Evolutionary conservation across 2,113 vertebrate species (phyloP), one percentile per base, ranked within the genome.

Genomic region (Ornithorhynchus anatinus): DNA sequence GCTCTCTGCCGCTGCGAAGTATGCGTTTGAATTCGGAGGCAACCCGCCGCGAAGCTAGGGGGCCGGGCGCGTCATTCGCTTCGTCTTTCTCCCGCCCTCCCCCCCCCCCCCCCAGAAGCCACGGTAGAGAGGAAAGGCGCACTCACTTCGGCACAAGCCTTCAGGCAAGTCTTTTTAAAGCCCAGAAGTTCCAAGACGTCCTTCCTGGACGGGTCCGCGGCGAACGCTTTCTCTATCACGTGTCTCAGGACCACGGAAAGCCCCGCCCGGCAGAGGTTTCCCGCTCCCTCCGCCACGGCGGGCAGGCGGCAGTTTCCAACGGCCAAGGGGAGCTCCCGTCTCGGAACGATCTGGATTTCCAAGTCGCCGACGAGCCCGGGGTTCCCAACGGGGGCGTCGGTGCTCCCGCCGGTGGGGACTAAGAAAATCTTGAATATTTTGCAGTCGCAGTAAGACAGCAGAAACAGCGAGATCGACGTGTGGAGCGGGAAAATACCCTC

Each of bases 91-190:
- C 40, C 40, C 40, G 11, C 40, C 12, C 40, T 42, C 40, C 40
- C 40, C n/a, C n/a, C n/a, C n/a, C n/a, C n/a, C n/a, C 40, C 40
- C 40, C 11, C 40, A n/a, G n/a, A n/a, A n/a, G n/a, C n/a, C n/a
- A 13, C 20, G n/a, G n/a, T n/a, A 64, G 20, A 47, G n/a, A 71
- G 15, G 31, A 59, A 20, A 47, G 17, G 59, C 6, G 43, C 39
- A 94, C 96, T 92, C 62, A 99, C 97, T 94, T 99, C 98, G 45
- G 98, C 97, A 88, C 97, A 99, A 43, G 97, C 97, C 85, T 99
- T 99, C 79, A 99, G 90, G 72, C 98, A 99, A 19, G 98, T 99
- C 90, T 97, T 97, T 92, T 98, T 99, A 88, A 99, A 99, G 17
- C 98, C 97, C 70, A 99, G 79, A 58, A 99, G 93, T 39, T 94